These are phyloP conservation scores for Tigriopus californicus DNA, from an alignment of 2,888 invertebrate species.

Conservation along the genomic window DNA sequence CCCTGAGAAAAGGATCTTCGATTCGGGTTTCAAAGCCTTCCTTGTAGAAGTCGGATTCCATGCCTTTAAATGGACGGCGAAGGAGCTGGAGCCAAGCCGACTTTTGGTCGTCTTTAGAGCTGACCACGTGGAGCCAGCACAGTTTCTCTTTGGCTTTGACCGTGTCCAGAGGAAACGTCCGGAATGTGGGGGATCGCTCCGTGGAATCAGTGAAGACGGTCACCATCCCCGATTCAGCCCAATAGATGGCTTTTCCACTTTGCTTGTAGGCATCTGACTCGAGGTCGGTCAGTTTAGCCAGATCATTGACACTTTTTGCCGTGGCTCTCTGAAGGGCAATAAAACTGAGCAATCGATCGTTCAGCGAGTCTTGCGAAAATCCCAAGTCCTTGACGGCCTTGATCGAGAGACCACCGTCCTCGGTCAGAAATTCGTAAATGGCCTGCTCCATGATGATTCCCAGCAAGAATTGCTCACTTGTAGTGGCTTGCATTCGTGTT, in stretches of 20 bases:
- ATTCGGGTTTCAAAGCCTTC: background rate
- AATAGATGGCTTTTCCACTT: background rate
- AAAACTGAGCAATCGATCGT: background rate
- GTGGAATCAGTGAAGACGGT: background rate
- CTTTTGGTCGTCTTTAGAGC: background rate
- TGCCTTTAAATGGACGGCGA: background rate
- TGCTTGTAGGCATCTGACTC: background rate
- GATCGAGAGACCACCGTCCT: background rate
- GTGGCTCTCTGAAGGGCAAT: background rate
- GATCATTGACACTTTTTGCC: background rate
- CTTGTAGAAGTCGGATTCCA: background rate
- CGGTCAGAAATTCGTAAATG: background rate
- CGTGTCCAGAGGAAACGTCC: background rate
- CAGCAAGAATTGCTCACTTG: background rate
- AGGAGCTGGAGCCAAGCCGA: background rate
- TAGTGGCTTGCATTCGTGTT: background rate
- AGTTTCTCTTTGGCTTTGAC: background rate
- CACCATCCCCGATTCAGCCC: background rate
- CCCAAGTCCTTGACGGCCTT: background rate
- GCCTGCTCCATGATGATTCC: background rate
- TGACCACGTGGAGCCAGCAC: background rate
- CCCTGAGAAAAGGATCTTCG: background rate
- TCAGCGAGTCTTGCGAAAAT: background rate
- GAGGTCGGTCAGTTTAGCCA: background rate
- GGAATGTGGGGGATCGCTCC: background rate